Evolutionary conservation across 2,888 invertebrate genomes (phyloP), one percentile per base, ranked within the genome.

Genomic region (Palloptera scutellata): DNA sequence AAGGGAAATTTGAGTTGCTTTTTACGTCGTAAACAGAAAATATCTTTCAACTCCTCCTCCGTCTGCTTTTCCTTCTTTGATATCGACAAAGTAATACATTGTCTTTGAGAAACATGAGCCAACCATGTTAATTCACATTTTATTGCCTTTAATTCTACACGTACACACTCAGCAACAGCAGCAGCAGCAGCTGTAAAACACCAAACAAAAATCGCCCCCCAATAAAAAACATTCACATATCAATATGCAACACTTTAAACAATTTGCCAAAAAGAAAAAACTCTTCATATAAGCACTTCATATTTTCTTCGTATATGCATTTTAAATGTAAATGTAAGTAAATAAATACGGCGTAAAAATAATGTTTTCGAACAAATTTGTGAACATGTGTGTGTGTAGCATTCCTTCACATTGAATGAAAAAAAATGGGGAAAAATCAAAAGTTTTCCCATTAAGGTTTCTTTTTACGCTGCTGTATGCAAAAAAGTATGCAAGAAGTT

Each of bases 391-490:
- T 30, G 30, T 30, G 30, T 30, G 30, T 30, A 30, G 30, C 30
- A 30, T 4, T 4, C 30, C 30, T 30, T 2, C 41, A 59, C 40
- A 57, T 19, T 6, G 20, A 40, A 12, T n/a, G n/a, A 20, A 2
- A 19, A 17, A 43, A 43, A 19, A 30, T n/a, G n/a, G n/a, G 42
- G n/a, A 13, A 9, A 43, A 74, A 78, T 78, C 73, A 73, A 78
- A 79, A 80, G 76, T 79, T 79, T 79, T 79, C 75, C 78, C 78
- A 79, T 79, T 80, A 79, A 80, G 78, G 78, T 79, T 79, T 67
- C 55, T 9, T 30, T 30, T 30, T 30, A 30, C 6, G 30, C 30
- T 4, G 30, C 30, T 30, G 30, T 6, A 30, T 30, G 30, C 30
- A 30, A 30, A 30, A 6, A 30, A 30, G 30, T 30, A n/a, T n/a